These are phyloP conservation scores for Mythimna ferrago DNA, from an alignment of 2,888 invertebrate genomes.

Conservation along the genomic window DNA sequence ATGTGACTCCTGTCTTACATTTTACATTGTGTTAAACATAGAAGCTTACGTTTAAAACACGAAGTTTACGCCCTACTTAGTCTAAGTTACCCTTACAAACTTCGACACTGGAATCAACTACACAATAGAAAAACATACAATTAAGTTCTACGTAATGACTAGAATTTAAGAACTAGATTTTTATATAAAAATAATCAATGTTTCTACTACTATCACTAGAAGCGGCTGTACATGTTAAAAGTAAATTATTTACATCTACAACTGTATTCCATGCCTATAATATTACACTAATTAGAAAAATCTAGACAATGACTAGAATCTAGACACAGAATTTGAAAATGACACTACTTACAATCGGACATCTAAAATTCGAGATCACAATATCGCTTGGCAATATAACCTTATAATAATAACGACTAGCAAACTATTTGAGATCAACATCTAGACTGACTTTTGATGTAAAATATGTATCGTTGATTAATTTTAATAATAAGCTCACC, in stretches of 20 bases:
- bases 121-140: slow-evolving; percentile 48
- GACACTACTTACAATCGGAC: slow-evolving; percentile 64
- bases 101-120: slow-evolving; percentile 53
- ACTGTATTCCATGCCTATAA: slow-evolving; percentile 43
- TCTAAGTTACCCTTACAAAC: slow-evolving; percentile 57
- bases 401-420: slow-evolving; percentile 75
- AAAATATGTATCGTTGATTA: slow-evolving; percentile 53
- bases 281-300: slow-evolving; percentile 56
- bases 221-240: slow-evolving; percentile 66
- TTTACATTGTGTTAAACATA: slow-evolving; percentile 39
- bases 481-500: slow-evolving; percentile 62
- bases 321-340: slow-evolving; percentile 63
- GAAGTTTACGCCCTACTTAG: slow-evolving; percentile 53
- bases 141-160: slow-evolving; percentile 50
- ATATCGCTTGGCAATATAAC: slow-evolving; percentile 89
- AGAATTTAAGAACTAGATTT: slow-evolving; percentile 53
- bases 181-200: slow-evolving; percentile 72
- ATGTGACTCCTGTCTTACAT: slow-evolving; percentile 72
- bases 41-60: slow-evolving; percentile 39
- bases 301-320: slow-evolving; percentile 53
- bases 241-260: slow-evolving; percentile 63
- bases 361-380: slow-evolving; percentile 82
- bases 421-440: slow-evolving; percentile 72
- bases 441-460: slow-evolving; percentile 49
- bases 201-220: slow-evolving; percentile 67